Base-by-base conservation (phyloP, 2,888 invertebrate species). In the Syritta pipiens region DNA sequence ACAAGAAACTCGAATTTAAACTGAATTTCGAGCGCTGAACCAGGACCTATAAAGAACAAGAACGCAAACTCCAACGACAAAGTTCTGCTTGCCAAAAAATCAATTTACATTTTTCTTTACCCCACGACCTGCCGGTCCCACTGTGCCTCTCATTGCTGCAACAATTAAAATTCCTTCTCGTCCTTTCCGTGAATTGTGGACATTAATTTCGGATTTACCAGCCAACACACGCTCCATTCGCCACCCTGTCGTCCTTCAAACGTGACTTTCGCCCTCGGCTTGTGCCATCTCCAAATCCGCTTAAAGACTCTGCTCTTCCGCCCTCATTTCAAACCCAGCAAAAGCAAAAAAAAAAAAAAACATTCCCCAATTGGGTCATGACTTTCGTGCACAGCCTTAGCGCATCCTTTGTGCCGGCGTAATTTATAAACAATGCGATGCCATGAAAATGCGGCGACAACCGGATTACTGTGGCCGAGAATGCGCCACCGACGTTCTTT, bases 361-460 rank as follows among this genome's bases (percentile, higher is more conserved):
- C 46, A 10, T n/a, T 42, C 37, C 26, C 42, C 49, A 74, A 79
- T 67, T 62, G 67, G 79, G 79, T 79, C 79, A 79, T 74, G 79
- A 71, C 62, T 59, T 75, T 53, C 59, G 24, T 59, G 51, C 28
- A 28, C n/a, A 28, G 65, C 53, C 55, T 55, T 77, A 72, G 67
- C 67, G 72, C 79, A 74, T 74, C 67, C 79, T 62, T 79, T 68
- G 67, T 57, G 32, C 28, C 57, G 48, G 22, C 19, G 53, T 79
- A 67, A 79, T 79, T 79, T 79, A 79, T 79, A 67, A 68, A 57
- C 74, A 79, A 74, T 62, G 67, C 62, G 72, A 74, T 74, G 57
- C 67, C 67, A 68, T 74, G 79, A 74, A 74, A 79, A 79, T 74
- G 37, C 62, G 74, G 60, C 67, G 37, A 17, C n/a, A 55, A 79